phyloP scores from a whole-genome alignment of 2,113 vertebrate species.

The Sander vitreus region DNA sequence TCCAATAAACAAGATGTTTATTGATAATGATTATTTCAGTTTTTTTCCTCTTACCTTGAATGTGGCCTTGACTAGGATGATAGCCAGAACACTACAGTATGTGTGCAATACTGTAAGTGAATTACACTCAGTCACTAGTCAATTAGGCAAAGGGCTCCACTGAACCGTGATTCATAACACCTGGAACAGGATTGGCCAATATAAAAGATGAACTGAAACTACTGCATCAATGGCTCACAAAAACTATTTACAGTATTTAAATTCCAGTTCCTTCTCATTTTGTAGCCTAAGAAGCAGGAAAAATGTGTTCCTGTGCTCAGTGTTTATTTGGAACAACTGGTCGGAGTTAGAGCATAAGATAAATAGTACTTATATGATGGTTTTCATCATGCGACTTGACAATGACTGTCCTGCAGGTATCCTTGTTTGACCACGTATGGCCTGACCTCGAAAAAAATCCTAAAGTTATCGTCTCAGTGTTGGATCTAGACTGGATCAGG shows the following conservation, averaged over 20 bases:
- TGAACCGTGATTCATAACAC: conserved; percentile 14
- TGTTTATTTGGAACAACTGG: conserved; percentile 27
- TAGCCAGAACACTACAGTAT: background rate
- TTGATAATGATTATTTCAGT: too few relatives aligned
- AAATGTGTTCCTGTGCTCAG: background rate
- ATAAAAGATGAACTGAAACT: background rate
- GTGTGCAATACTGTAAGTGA: background rate
- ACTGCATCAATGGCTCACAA: background rate
- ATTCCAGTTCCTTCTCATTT: conserved; percentile 4
- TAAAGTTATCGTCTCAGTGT: background rate
- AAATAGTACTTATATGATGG: background rate
- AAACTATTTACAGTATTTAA: conserved; percentile 11
- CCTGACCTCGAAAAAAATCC: background rate
- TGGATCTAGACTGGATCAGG: background rate
- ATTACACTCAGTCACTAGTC: background rate
- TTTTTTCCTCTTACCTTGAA: background rate
- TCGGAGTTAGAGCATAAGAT: conserved; percentile 10
- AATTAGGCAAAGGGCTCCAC: background rate
- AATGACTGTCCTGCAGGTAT: background rate
- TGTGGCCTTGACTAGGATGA: background rate
- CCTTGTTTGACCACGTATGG: conserved; percentile 45
- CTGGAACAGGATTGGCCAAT: background rate
- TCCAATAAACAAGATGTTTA: conserved; percentile 8
- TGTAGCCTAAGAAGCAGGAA: background rate
- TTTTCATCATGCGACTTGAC: conserved; percentile 16